phyloP scores from a whole-genome alignment of 1,140 invertebrate genomes.

The Microplitis mediator region DNA sequence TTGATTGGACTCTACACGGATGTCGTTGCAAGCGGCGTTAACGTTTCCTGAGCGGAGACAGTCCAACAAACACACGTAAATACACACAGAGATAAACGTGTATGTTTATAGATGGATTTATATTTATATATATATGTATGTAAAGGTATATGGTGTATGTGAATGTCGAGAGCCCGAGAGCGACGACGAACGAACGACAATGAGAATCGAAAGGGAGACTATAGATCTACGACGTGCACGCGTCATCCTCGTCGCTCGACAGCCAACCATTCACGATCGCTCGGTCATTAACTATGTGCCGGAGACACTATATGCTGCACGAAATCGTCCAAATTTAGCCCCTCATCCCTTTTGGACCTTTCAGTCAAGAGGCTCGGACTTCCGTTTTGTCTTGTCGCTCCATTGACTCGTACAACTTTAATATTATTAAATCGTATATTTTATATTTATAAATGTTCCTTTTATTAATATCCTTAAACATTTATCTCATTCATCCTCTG shows the following conservation, averaged over 20 bases:
- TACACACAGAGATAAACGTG: conserved; percentile 17
- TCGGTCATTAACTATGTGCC: conserved; percentile 24
- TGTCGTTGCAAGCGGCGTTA: conserved; percentile 45
- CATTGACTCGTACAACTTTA: neutral
- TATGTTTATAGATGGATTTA: conserved; percentile 29
- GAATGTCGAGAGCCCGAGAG: neutral
- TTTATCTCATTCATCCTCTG: neutral
- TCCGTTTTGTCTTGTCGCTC: neutral
- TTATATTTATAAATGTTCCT: neutral
- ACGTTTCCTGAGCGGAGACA: conserved; percentile 54
- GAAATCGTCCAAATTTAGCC: conserved; percentile 14
- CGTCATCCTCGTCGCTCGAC: conserved; percentile 34
- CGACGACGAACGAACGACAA: conserved; percentile 43
- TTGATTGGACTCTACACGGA: conserved; percentile 39
- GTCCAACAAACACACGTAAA: conserved; percentile 29
- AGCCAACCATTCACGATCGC: conserved; percentile 24
- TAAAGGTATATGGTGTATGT: conserved; percentile 27
- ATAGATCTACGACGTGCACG: conserved; percentile 53
- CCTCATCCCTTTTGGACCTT: neutral
- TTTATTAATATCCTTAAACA: neutral
- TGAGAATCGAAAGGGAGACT: conserved; percentile 44
- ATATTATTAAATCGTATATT: neutral
- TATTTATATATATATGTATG: too few species aligned
- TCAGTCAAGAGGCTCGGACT: conserved; percentile 4
- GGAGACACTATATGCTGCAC: conserved; percentile 11